A percentile compares a stretch with the other conserved stretches of the same genome.
phyloP scores from a whole-genome alignment of 2,888 invertebrate genomes.

The Brachypterus glaber region DNA sequence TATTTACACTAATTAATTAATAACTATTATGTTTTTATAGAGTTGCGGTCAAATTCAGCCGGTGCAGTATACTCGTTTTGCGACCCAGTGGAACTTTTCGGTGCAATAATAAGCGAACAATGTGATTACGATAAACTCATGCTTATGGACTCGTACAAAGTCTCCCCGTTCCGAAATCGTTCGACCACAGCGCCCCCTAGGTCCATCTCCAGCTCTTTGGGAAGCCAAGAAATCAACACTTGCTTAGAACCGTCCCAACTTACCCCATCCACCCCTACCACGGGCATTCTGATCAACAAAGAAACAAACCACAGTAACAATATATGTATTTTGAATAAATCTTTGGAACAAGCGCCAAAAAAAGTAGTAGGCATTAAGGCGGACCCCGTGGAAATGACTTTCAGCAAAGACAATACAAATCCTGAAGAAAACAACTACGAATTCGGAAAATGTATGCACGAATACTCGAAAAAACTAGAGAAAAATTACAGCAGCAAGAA shows the following conservation, averaged over 20 bases:
- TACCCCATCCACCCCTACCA: constrained; percentile 11
- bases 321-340: too few species aligned
- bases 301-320: too few species aligned
- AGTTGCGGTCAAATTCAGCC: constrained; percentile 63
- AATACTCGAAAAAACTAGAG: constrained; percentile 28
- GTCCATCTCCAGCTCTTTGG: constrained; percentile 8
- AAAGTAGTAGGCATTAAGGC: constrained; percentile 6
- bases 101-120: constrained; percentile 48
- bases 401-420: background rate
- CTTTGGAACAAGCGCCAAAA: too few species aligned
- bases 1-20: background rate
- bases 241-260: constrained; percentile 18
- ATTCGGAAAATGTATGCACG: constrained; percentile 31
- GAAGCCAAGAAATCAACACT: constrained; percentile 19
- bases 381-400: background rate
- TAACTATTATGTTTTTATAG: constrained; percentile 34
- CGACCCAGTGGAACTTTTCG: constrained; percentile 47
- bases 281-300: constrained; percentile 11
- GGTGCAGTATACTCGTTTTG: constrained; percentile 44
- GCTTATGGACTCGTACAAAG: constrained; percentile 11
- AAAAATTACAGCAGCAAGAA: constrained; percentile 15
- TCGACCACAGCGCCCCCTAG: constrained; percentile 21
- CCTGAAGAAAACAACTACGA: constrained; percentile 23
- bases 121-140: constrained; percentile 31
- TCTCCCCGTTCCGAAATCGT: constrained; percentile 17